A percentile compares a stretch with the other conserved stretches of the same genome.
These are phyloP conservation scores for Fratercula arctica DNA, from an alignment of 2,797 vertebrate genomes.

Conservation along the genomic window DNA sequence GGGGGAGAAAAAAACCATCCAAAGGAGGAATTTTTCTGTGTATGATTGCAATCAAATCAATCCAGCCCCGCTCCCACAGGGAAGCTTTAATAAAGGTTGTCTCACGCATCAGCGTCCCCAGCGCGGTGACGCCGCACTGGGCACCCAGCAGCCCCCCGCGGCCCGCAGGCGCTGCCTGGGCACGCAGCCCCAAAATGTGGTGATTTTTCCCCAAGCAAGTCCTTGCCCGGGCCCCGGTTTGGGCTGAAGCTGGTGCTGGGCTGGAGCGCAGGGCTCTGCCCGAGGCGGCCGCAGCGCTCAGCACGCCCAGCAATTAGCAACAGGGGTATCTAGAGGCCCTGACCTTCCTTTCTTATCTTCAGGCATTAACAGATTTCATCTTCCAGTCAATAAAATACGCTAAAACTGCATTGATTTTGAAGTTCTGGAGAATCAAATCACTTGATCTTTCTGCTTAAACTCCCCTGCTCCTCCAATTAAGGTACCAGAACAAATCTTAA, in stretches of 20 bases:
- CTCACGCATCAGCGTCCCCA: neutral
- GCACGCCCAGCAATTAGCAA: neutral
- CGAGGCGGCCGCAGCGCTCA: neutral
- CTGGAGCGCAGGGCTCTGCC: neutral
- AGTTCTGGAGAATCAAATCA: slow-evolving; percentile 33
- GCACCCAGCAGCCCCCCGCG: neutral
- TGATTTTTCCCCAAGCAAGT: neutral
- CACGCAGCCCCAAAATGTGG: neutral
- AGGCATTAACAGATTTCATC: slow-evolving; percentile 47
- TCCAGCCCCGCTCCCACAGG: neutral
- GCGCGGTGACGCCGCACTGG: neutral
- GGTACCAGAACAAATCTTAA: slow-evolving; percentile 21
- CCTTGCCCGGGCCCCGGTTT: neutral
- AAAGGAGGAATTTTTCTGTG: neutral
- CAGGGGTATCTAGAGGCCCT: neutral
- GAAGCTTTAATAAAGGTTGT: neutral
- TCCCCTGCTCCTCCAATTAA: slow-evolving; percentile 28
- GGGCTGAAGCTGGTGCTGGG: neutral
- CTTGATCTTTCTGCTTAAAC: slow-evolving; percentile 36
- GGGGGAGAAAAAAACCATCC: neutral
- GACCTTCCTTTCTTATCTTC: neutral
- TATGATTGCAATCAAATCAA: neutral
- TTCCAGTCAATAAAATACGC: slow-evolving; percentile 27
- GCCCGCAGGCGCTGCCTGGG: neutral
- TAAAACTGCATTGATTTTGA: slow-evolving; percentile 49